phyloP scores from a whole-genome alignment of 2,113 vertebrate genomes.

The Spea bombifrons region DNA sequence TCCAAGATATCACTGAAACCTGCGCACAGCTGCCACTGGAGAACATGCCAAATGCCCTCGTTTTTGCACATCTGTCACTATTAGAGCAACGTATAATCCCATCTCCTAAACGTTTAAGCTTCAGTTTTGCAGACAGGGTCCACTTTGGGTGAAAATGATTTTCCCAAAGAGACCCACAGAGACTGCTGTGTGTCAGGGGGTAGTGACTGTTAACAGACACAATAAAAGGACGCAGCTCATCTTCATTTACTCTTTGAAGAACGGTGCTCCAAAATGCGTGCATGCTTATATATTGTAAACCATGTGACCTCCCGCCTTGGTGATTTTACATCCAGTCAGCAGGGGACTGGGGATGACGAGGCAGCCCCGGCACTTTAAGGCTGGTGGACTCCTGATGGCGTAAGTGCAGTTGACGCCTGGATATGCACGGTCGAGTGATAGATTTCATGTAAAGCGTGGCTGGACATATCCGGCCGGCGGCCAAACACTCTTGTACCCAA shows the following conservation, averaged over 20 bases:
- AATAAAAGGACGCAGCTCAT: background rate
- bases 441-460: too few relatives aligned
- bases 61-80: constrained; percentile 30
- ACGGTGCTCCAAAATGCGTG: background rate
- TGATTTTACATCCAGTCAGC: too few relatives aligned
- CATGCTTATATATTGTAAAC: background rate
- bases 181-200: background rate
- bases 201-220: background rate
- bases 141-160: background rate
- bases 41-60: constrained; percentile 22
- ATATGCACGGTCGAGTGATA: too few relatives aligned
- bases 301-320: too few relatives aligned
- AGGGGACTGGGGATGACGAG: too few relatives aligned
- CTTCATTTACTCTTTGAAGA: background rate
- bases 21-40: constrained; percentile 34
- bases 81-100: constrained; percentile 4
- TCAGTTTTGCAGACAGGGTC: background rate
- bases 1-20: constrained; percentile 25
- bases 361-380: too few relatives aligned
- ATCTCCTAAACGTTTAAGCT: constrained; percentile 19
- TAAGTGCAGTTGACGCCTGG: too few relatives aligned
- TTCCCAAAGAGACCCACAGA: background rate
- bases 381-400: too few relatives aligned
- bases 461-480: too few relatives aligned
- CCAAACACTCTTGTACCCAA: too few relatives aligned